These are phyloP conservation scores for Pygathrix nemaeus DNA, from an alignment of 2,113 vertebrate genomes.

Conservation along the genomic window DNA sequence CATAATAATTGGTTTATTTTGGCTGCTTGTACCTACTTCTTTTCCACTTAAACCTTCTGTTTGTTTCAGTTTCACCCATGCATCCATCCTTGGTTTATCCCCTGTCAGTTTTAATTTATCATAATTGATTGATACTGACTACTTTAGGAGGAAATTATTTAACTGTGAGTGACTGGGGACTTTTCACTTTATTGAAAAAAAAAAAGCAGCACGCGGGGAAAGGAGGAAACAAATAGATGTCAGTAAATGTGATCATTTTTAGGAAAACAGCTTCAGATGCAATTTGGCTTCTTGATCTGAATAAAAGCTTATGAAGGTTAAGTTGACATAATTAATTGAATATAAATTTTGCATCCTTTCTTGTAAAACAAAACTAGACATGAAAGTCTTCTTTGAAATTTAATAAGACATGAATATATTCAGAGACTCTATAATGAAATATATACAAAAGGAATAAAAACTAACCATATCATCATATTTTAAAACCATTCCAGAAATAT, in stretches of 20 bases:
- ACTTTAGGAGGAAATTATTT: constrained; percentile 62
- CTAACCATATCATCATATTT: constrained; percentile 43
- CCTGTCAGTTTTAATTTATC: constrained; percentile 59
- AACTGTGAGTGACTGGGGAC: constrained; percentile 44
- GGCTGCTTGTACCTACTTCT: not conserved
- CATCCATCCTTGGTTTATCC: constrained; percentile 9
- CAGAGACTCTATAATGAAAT: constrained; percentile 35
- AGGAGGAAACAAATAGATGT: not conserved
- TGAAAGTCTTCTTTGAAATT: constrained; percentile 53
- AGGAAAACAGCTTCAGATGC: constrained; percentile 38
- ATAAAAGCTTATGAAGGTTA: constrained; percentile 59
- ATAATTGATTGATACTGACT: constrained; percentile 63
- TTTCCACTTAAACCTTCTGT: not conserved
- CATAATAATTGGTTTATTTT: not conserved
- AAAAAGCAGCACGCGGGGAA: constrained; percentile 20
- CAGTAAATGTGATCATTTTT: constrained; percentile 38
- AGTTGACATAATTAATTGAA: constrained; percentile 64
- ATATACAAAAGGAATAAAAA: constrained; percentile 32
- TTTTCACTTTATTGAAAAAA: constrained; percentile 65
- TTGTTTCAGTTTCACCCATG: not conserved
- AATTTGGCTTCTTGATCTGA: constrained; percentile 41
- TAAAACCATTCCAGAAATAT: constrained; percentile 48
- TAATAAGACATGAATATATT: constrained; percentile 51
- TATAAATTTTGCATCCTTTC: constrained; percentile 45
- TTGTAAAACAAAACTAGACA: constrained; percentile 58